Evolutionary conservation across 2,888 invertebrate genomes (phyloP).

Genomic region (Catocala nupta): DNA sequence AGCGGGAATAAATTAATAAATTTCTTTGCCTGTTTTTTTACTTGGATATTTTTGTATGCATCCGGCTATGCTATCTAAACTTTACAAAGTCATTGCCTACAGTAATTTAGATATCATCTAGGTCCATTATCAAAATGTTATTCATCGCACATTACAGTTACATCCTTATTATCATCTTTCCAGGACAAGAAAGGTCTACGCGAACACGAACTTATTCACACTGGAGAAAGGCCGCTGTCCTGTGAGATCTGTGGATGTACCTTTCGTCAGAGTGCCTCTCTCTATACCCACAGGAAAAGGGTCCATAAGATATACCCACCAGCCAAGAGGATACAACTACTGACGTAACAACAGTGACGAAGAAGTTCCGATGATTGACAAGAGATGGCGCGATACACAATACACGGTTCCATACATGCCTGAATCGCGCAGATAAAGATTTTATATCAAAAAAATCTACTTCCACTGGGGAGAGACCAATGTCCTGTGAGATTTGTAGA

Average conservation of each 20-base stretch:
- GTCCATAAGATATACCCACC: conserved; percentile 50
- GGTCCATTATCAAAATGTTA: too few relatives aligned
- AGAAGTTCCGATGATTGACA: too few relatives aligned
- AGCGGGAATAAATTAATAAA: too few relatives aligned
- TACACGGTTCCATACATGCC: too few relatives aligned
- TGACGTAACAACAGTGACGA: neutral
- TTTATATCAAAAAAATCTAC: conserved; percentile 31
- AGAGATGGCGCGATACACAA: too few relatives aligned
- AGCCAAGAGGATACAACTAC: neutral
- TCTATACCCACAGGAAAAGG: conserved; percentile 65
- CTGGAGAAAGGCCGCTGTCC: conserved; percentile 70
- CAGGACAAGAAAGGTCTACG: conserved; percentile 71
- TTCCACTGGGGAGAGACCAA: conserved; percentile 72
- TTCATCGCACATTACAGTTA: too few relatives aligned
- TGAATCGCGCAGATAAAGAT: too few relatives aligned
- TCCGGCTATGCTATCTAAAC: too few relatives aligned
- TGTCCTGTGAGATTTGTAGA: conserved; percentile 71
- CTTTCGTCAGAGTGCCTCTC: conserved; percentile 67
- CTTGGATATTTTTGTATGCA: too few relatives aligned
- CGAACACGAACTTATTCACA: conserved; percentile 73
- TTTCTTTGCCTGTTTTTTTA: too few relatives aligned
- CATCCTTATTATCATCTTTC: neutral
- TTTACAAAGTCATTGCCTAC: too few relatives aligned
- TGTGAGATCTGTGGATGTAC: conserved; percentile 71
- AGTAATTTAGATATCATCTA: too few relatives aligned